Evolutionary conservation across 1,140 invertebrate genomes (phyloP), one percentile per base, ranked within the genome.

Genomic region (Drosophila kepulauana): DNA sequence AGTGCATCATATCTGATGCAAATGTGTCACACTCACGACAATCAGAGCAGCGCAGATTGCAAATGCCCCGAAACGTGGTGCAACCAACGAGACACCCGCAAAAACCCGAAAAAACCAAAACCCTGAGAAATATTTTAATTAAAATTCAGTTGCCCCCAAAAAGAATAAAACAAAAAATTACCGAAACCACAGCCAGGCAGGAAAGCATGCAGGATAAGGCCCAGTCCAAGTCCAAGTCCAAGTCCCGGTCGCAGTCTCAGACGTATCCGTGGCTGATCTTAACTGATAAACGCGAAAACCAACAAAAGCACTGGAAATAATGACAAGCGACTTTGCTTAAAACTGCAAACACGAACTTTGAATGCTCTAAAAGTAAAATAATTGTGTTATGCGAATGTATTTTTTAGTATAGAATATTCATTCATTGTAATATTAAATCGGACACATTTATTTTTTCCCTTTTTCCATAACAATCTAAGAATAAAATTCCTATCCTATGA

Each of bases 91-190:
- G 51, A 57, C n/a, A 13, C 52, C 54, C 13, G 25, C 20, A 10
- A 59, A 65, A 65, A 56, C 33, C 43, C 13, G 41, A 59, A 66
- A 72, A 72, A 62, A 57, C 35, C n/a, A 81, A 88, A 79, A 70
- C 71, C 85, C 78, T 89, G 85, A 89, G 85, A 89, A 89, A 89
- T 89, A 89, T 89, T 89, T 89, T 89, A 89, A 89, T 89, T 89
- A 89, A 89, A 89, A 89, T 89, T 89, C 86, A 84, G 73, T 80
- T 57, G 84, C 80, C 74, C 80, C 77, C 38, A 41, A 64, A 56
- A 65, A 73, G 35, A 67, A 43, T 25, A 38, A 38, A 15, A 77
- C 64, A 66, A 68, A 79, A 75, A 74, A 84, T 67, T 81, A 81
- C 68, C 78, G 75, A 89, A 33, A 33, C 30, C 30, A 33, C 62